phyloP scores from a whole-genome alignment of 2,888 invertebrate species.

The Dromius quadrimaculatus region DNA sequence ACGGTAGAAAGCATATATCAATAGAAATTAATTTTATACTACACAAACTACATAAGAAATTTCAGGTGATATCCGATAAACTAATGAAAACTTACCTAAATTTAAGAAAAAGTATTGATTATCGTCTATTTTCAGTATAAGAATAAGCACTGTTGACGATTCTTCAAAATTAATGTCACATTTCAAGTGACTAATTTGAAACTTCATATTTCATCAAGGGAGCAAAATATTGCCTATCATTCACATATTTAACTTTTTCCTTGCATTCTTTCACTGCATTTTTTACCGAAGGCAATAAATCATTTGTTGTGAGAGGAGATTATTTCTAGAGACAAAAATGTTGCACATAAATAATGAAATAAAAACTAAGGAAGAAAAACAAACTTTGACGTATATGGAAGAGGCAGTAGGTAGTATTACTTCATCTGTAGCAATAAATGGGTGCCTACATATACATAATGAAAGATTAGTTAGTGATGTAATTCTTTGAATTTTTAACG shows the following conservation, averaged over 20 bases:
- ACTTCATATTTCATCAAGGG: neutral
- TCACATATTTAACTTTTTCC: neutral
- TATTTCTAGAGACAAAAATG: neutral
- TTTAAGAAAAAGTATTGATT: too few relatives aligned
- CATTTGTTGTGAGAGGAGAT: neutral
- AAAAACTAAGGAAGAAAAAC: conserved; percentile 10
- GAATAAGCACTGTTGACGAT: conserved; percentile 1
- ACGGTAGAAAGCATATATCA: too few relatives aligned
- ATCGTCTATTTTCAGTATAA: too few relatives aligned
- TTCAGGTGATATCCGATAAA: too few relatives aligned
- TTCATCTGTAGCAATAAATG: conserved; percentile 20
- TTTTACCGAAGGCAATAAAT: conserved; percentile 4
- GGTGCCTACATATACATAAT: neutral
- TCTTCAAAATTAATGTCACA: conserved; percentile 4
- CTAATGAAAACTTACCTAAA: too few relatives aligned
- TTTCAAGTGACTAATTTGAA: conserved; percentile 2
- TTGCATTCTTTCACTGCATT: neutral
- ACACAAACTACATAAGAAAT: too few relatives aligned
- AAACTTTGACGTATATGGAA: conserved; percentile 12
- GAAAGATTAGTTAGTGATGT: neutral
- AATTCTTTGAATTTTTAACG: too few relatives aligned
- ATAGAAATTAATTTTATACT: too few relatives aligned
- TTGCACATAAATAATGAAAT: neutral
- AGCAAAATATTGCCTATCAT: neutral
- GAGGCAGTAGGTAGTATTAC: conserved; percentile 16